These are phyloP conservation scores for Botia kubotai DNA, from an alignment of 2,797 vertebrate genomes.

Conservation along the genomic window DNA sequence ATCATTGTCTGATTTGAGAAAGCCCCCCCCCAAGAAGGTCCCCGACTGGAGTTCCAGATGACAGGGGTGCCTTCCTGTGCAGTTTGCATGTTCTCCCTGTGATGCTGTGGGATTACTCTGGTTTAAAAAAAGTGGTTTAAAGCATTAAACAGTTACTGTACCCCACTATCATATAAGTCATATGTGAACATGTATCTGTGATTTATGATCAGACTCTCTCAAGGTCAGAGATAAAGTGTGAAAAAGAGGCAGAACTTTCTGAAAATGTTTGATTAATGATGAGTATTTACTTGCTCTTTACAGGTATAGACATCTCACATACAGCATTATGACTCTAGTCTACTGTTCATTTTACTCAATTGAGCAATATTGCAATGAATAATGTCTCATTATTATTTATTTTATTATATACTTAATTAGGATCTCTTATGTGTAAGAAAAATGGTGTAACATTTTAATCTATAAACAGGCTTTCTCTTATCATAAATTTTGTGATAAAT, in stretches of 20 bases:
- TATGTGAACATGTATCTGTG: background rate
- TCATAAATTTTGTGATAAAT: conserved; percentile 45
- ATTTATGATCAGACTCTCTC: background rate
- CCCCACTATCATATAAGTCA: too few species aligned
- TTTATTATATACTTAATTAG: background rate
- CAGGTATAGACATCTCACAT: too few species aligned
- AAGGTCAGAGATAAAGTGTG: background rate
- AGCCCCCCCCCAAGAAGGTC: too few species aligned
- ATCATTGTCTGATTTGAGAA: too few species aligned
- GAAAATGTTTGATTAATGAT: background rate
- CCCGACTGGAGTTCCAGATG: too few species aligned
- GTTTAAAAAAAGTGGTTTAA: too few species aligned
- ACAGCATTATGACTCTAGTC: background rate
- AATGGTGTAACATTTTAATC: conserved; percentile 2
- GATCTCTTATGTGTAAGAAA: background rate
- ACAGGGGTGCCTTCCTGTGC: too few species aligned
- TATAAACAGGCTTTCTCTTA: conserved; percentile 4
- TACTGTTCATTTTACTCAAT: background rate
- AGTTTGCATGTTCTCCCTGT: too few species aligned
- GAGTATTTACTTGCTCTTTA: background rate
- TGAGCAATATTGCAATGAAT: background rate
- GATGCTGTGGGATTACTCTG: too few species aligned
- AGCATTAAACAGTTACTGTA: too few species aligned
- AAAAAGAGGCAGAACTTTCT: background rate
- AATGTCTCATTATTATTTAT: background rate